phyloP scores from a whole-genome alignment of 2,113 vertebrate genomes.

The Rynchops niger region DNA sequence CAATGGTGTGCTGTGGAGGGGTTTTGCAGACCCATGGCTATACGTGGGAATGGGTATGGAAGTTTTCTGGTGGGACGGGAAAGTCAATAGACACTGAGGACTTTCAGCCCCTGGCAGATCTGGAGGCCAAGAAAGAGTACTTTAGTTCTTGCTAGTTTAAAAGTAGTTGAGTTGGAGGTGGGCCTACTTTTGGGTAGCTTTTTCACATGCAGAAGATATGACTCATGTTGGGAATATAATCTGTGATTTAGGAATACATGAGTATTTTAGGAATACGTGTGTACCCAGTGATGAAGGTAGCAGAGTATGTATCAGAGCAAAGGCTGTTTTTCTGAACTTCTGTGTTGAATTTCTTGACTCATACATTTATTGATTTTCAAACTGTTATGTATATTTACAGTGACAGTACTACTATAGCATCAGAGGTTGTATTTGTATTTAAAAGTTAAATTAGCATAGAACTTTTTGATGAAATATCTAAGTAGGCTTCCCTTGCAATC shows the following conservation, averaged over 20 bases:
- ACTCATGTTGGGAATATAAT: not conserved
- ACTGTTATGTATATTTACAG: not conserved
- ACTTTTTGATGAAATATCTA: not conserved
- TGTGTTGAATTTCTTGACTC: not conserved
- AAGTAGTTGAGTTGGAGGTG: not conserved
- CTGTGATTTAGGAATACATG: not conserved
- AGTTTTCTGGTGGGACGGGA: not conserved
- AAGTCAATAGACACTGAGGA: not conserved
- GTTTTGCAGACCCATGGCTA: not conserved
- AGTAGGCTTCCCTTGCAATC: not conserved
- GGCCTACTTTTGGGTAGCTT: not conserved
- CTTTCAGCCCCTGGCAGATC: not conserved
- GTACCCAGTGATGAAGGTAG: not conserved
- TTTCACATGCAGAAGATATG: not conserved
- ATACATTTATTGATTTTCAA: not conserved
- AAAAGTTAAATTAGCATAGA: not conserved
- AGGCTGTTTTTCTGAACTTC: not conserved
- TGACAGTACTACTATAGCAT: not conserved
- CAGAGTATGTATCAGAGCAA: not conserved
- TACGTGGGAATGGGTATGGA: not conserved
- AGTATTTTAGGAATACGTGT: conserved; percentile 7
- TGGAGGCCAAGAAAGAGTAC: not conserved
- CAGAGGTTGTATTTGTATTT: not conserved
- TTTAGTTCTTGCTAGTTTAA: not conserved
- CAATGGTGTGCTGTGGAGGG: not conserved